A percentile compares a stretch with the other conserved stretches of the same genome.
phyloP scores from a whole-genome alignment of 2,888 invertebrate species.

The Sussaba pulchella region DNA sequence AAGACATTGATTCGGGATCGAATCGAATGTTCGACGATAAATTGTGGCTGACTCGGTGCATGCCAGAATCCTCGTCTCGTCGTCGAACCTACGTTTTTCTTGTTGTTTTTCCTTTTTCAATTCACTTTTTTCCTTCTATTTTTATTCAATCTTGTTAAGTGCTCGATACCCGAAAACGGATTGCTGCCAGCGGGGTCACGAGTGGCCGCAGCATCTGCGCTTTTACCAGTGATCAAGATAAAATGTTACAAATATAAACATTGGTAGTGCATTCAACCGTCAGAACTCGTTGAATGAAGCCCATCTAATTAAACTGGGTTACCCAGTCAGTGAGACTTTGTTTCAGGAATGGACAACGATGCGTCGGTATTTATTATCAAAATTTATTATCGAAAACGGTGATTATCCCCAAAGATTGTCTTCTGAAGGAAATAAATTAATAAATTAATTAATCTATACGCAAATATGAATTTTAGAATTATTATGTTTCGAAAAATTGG shows the following conservation, averaged over 20 bases:
- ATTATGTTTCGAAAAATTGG: too few relatives aligned
- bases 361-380: too few relatives aligned
- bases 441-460: too few relatives aligned
- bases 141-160: conserved; percentile 64
- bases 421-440: too few relatives aligned
- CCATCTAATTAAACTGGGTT: not conserved
- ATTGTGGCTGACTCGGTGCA: conserved; percentile 54
- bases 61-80: conserved; percentile 4
- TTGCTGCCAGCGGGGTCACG: conserved; percentile 12
- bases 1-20: conserved; percentile 4
- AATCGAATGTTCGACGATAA: conserved; percentile 48
- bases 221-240: conserved; percentile 37
- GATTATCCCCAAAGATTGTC: too few relatives aligned
- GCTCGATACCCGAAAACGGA: conserved; percentile 57
- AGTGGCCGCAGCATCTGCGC: conserved; percentile 24
- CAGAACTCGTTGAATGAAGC: not conserved
- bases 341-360: too few relatives aligned
- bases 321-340: too few relatives aligned
- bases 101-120: not conserved
- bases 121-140: conserved; percentile 44
- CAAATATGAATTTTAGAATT: too few relatives aligned
- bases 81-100: not conserved
- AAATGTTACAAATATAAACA: conserved; percentile 38
- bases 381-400: too few relatives aligned
- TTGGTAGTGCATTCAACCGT: not conserved